A percentile compares a stretch with the other conserved stretches of the same genome.
phyloP scores from a whole-genome alignment of 2,797 vertebrate species.

The Malacoraja senta region DNA sequence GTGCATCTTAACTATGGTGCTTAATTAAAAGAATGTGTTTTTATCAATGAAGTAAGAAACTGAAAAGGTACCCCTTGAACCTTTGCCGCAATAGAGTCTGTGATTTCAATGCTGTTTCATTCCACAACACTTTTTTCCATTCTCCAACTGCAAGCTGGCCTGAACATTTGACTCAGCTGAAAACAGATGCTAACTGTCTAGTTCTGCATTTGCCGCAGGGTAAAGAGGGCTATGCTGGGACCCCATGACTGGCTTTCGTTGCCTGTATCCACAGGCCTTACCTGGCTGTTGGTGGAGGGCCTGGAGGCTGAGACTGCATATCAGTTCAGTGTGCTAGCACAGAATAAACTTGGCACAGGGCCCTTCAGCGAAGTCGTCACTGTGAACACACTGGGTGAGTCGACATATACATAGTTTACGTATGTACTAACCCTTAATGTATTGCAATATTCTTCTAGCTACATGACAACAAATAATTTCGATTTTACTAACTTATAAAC shows the following conservation, averaged over 20 bases:
- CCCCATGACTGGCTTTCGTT: slow-evolving; percentile 97
- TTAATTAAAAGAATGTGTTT: neutral
- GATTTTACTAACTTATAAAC: neutral
- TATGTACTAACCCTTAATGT: neutral
- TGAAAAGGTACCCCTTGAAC: neutral
- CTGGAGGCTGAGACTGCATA: slow-evolving; percentile 93
- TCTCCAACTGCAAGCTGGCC: neutral
- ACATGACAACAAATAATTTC: neutral
- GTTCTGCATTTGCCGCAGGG: slow-evolving; percentile 58
- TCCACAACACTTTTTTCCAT: neutral
- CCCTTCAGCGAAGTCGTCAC: slow-evolving; percentile 99
- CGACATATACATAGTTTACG: neutral
- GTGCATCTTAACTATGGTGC: neutral
- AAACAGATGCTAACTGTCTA: neutral
- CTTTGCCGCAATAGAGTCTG: slow-evolving; percentile 27
- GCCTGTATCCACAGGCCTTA: slow-evolving; percentile 80
- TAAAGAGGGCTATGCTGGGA: slow-evolving; percentile 89
- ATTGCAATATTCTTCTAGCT: neutral
- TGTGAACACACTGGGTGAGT: slow-evolving; percentile 91
- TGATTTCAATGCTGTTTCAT: slow-evolving; percentile 40
- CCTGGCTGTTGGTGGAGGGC: slow-evolving; percentile 81
- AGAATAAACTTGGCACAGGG: slow-evolving; percentile 97
- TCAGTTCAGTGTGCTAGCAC: slow-evolving; percentile 98
- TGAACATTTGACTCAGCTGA: neutral
- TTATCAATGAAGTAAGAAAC: neutral